A percentile compares a stretch with the other conserved stretches of the same genome.
These are phyloP conservation scores for Ptychodera flava DNA, from an alignment of 35 echinoderm and acorn worm species.

Conservation along the genomic window DNA sequence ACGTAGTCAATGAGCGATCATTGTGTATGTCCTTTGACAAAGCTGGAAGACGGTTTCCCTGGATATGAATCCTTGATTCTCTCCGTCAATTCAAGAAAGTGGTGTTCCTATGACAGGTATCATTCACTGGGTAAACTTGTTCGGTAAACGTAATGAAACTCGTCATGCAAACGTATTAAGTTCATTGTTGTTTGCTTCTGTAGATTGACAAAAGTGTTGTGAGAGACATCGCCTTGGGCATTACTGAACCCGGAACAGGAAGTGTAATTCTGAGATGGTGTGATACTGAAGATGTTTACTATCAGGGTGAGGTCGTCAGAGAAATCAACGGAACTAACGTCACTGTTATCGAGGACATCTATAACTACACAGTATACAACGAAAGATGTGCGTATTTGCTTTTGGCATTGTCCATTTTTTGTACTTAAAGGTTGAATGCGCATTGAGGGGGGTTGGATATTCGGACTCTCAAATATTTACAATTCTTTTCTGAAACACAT, in stretches of 20 bases:
- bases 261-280: neutral
- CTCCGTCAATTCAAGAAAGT: too few species aligned
- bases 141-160: neutral
- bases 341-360: neutral
- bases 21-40: too few species aligned
- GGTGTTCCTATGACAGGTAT: too few species aligned
- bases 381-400: neutral
- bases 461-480: too few species aligned
- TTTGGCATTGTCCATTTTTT: too few species aligned
- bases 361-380: neutral
- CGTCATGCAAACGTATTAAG: neutral
- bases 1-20: too few species aligned
- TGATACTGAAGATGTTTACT: neutral
- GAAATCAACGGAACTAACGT: neutral
- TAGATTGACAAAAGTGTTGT: neutral
- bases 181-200: neutral
- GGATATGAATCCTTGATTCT: neutral
- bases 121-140: too few species aligned
- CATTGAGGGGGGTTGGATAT: too few species aligned
- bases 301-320: neutral
- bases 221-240: neutral
- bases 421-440: neutral
- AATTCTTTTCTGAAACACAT: too few species aligned
- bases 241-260: neutral
- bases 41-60: too few species aligned